Base-by-base conservation (phyloP, 23 tunicate species). In the Halocynthia aurantium region DNA sequence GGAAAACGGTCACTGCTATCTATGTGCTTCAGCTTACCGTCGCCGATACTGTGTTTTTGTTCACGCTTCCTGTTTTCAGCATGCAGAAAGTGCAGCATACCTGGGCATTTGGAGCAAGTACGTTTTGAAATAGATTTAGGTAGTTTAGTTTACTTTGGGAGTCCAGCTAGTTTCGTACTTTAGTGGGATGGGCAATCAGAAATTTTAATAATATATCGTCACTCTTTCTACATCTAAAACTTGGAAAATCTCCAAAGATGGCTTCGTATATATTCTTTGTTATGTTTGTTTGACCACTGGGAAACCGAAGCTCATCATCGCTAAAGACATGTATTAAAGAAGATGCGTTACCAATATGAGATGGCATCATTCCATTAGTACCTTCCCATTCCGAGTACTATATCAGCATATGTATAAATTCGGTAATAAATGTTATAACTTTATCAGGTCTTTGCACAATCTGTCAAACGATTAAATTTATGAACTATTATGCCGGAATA, bases 401-500 rank as follows among this genome's bases (percentile, higher is more conserved):
- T n/a, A n/a, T n/a, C n/a, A 31, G 44, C 44, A 31, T 31, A 31
- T 31, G 44, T 31, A 31, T 31, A 58, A 58, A 13, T 58, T 58
- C 18, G 64, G 64, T 58, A 58, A 13, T 13, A 44, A 67, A n/a
- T 21, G 10, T 51, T 74, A 74, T 61, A 8, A 61, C 17, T 61
- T 1, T 70, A 77, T 77, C 84, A 91, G 97, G 61, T 50, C 20
- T 78, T 50, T 91, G 97, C 76, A 56, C 81, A 6, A 51, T 85
- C 15, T 81, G 87, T 40, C 77, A 79, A 20, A 70, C 84, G 53
- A 22, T 85, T 7, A 79, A 91, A 73, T 82, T 83, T 44, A 52
- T 91, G 52, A 91, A 85, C 63, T 91, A 91, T 72, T 82, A 71
- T 52, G 97, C 97, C 53, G 87, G 97, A 15, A 85, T 91, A n/a